phyloP scores from a whole-genome alignment of 2,888 invertebrate genomes.

The Aplocera efformata region DNA sequence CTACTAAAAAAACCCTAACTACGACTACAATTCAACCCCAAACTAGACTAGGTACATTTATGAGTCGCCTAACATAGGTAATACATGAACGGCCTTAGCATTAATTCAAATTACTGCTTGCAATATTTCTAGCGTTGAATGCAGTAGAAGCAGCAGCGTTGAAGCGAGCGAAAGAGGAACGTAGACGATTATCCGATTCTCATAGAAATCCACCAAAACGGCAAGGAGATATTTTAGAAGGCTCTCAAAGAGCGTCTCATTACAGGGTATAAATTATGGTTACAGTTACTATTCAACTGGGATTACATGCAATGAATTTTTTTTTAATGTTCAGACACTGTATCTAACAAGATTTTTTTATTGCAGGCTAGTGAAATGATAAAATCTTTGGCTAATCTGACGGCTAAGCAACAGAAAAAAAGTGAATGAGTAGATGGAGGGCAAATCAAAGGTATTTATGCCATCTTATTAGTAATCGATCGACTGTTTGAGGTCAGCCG shows the following conservation, averaged over 20 bases:
- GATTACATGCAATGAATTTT: too few species aligned
- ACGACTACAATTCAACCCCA: too few species aligned
- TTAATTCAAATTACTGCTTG: background rate
- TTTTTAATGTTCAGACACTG: too few species aligned
- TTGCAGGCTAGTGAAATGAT: slow-evolving; percentile 72
- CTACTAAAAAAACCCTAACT: too few species aligned
- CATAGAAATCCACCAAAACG: slow-evolving; percentile 44
- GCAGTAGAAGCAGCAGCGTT: slow-evolving; percentile 82
- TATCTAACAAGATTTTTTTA: slow-evolving; percentile 4
- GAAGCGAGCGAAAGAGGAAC: slow-evolving; percentile 80
- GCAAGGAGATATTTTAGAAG: slow-evolving; percentile 64
- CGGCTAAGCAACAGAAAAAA: slow-evolving; percentile 37
- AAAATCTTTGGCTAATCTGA: slow-evolving; percentile 63
- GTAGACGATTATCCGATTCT: slow-evolving; percentile 46
- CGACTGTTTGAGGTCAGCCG: too few species aligned
- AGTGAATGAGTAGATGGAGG: slow-evolving; percentile 58
- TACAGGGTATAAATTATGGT: slow-evolving; percentile 41
- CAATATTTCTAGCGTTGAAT: slow-evolving; percentile 62
- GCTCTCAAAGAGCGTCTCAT: slow-evolving; percentile 42
- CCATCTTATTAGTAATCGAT: too few species aligned
- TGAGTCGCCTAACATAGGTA: too few species aligned
- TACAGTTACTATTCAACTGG: too few species aligned
- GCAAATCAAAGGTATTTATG: slow-evolving; percentile 53
- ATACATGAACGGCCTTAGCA: too few species aligned
- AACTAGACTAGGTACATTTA: too few species aligned